Evolutionary conservation across 1,140 invertebrate genomes (phyloP).

Genomic region (Saccostrea cuccullata): DNA sequence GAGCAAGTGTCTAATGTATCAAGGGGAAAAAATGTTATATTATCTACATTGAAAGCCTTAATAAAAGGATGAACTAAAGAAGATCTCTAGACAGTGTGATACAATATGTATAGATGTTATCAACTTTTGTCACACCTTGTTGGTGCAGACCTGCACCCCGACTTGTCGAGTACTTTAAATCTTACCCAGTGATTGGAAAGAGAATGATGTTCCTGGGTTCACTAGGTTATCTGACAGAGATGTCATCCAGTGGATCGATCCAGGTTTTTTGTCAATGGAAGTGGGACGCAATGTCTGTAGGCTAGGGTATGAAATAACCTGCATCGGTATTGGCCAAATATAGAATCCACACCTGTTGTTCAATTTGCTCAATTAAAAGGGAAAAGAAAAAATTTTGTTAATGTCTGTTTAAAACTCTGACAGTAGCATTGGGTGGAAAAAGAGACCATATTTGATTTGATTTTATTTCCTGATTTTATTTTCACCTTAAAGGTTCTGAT

Average conservation of each 20-base stretch:
- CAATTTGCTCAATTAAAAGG: not conserved
- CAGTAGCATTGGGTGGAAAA: not conserved
- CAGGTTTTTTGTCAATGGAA: not conserved
- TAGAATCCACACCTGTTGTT: not conserved
- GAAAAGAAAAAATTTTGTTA: not conserved
- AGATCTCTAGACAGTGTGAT: not conserved
- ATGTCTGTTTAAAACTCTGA: not conserved
- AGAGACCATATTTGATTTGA: not conserved
- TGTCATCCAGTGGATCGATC: not conserved
- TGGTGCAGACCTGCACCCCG: not conserved
- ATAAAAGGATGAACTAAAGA: not conserved
- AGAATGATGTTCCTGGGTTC: not conserved
- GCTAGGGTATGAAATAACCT: not conserved
- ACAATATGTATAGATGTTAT: not conserved
- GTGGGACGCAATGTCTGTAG: not conserved
- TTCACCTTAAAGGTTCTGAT: not conserved
- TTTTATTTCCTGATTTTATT: not conserved
- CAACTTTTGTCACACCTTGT: slow-evolving; percentile 24
- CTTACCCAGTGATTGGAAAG: slow-evolving; percentile 4
- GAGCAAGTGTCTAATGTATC: not conserved
- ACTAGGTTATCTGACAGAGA: not conserved
- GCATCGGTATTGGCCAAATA: not conserved
- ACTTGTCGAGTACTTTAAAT: slow-evolving; percentile 13
- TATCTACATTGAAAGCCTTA: not conserved
- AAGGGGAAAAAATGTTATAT: not conserved